Percentiles rank a stretch among this genome's conserved stretches.
Conservation (phyloP, 2,797 vertebrate genomes). For the Halcyon badia region DNA sequence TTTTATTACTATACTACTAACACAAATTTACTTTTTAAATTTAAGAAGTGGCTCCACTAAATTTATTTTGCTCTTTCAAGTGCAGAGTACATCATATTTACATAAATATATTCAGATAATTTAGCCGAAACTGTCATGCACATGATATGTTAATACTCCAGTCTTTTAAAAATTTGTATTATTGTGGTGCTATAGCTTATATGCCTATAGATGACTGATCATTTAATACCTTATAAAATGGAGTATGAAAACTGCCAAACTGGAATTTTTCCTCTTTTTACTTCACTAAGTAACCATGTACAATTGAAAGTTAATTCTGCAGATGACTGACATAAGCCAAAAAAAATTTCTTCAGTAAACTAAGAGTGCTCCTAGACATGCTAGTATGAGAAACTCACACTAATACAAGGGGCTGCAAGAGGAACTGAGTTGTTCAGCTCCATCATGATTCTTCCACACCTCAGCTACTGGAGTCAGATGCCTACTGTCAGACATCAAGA, state of each 20-base stretch:
- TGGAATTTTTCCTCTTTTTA: not conserved
- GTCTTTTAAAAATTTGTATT: not conserved
- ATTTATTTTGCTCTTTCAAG: not conserved
- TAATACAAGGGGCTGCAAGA: not conserved
- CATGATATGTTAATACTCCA: not conserved
- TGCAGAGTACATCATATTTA: not conserved
- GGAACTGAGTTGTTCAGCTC: not conserved
- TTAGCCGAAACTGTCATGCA: not conserved
- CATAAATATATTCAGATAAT: not conserved
- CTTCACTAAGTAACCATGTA: not conserved
- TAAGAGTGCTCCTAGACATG: not conserved
- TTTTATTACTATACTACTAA: not conserved
- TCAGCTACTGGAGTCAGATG: not conserved
- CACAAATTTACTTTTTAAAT: not conserved
- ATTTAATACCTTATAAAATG: not conserved
- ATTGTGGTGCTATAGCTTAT: not conserved
- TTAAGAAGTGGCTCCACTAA: not conserved
- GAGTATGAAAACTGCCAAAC: not conserved
- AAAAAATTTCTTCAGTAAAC: not conserved
- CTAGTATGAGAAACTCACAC: not conserved
- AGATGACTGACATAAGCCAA: not conserved
- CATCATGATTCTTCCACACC: not conserved
- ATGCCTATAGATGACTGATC: not conserved
- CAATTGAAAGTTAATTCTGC: not conserved
- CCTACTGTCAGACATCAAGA: not conserved